Conservation (phyloP, 2,113 vertebrate genomes). For the Artemisiospiza belli region DNA sequence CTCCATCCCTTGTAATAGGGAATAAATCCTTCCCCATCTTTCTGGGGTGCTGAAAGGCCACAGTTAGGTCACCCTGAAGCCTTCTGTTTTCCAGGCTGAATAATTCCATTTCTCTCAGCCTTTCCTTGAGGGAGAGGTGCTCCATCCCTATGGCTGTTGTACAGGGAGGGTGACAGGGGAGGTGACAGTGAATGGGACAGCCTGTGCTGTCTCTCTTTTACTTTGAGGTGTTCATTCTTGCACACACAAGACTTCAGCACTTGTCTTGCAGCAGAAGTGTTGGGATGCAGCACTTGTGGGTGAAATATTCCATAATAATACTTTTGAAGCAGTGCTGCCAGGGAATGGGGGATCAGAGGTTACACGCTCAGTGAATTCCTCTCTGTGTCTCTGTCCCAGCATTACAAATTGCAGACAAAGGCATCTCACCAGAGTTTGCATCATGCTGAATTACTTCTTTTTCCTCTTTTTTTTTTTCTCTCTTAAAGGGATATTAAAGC, state of each 20-base stretch:
- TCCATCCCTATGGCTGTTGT: not conserved
- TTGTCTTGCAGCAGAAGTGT: not conserved
- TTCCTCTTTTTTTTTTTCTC: not conserved
- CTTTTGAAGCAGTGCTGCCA: not conserved
- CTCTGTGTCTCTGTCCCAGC: not conserved
- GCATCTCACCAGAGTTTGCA: not conserved
- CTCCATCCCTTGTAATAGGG: not conserved
- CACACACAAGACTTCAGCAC: not conserved
- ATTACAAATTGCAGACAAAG: not conserved
- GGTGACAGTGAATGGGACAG: not conserved
- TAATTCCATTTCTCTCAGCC: not conserved
- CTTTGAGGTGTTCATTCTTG: not conserved
- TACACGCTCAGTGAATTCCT: not conserved
- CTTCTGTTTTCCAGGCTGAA: not conserved
- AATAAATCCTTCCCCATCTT: not conserved
- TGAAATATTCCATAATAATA: accelerated
- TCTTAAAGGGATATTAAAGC: slow-evolving; percentile 95
- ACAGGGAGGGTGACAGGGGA: not conserved
- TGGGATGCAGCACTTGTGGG: accelerated
- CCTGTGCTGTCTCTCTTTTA: not conserved
- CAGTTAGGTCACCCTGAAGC: not conserved
- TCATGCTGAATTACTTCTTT: not conserved
- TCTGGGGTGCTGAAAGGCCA: not conserved
- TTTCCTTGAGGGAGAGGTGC: not conserved
- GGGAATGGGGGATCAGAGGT: not conserved